Conservation (phyloP, 2,113 vertebrate genomes). For the Dasyurus viverrinus region DNA sequence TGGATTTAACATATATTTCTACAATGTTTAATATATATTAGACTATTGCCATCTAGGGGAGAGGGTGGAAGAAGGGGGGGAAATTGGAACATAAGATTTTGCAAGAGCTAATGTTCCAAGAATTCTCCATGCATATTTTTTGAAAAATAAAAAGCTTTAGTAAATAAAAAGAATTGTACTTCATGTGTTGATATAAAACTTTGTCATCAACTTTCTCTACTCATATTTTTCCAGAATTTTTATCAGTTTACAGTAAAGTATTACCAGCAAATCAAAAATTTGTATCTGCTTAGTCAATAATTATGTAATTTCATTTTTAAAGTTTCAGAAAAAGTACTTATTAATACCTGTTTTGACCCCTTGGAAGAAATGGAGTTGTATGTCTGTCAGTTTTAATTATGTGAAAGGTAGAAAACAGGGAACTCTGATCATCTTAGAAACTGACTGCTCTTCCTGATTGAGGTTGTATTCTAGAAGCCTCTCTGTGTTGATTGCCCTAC, state of each 20-base stretch:
- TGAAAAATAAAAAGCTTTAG: no score
- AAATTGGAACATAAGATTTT: no score
- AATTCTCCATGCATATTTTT: no score
- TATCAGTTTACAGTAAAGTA: background rate
- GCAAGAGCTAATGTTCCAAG: no score
- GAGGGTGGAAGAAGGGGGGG: no score
- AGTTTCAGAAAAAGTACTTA: background rate
- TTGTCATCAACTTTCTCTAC: background rate
- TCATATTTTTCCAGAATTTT: background rate
- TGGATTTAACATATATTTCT: no score
- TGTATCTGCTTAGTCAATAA: background rate
- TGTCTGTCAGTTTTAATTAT: background rate
- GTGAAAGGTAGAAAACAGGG: background rate
- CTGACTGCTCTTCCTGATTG: background rate
- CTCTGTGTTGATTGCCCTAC: background rate
- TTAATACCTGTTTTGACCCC: background rate
- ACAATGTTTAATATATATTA: no score
- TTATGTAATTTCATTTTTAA: background rate
- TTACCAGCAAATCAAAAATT: background rate
- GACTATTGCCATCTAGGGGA: no score
- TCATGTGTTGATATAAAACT: background rate
- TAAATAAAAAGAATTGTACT: no score
- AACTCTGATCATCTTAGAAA: background rate
- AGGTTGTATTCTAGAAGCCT: background rate
- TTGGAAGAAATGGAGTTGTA: background rate